Base-by-base conservation (phyloP, 2,888 invertebrate species). In the Leptopilina drosophilae region DNA sequence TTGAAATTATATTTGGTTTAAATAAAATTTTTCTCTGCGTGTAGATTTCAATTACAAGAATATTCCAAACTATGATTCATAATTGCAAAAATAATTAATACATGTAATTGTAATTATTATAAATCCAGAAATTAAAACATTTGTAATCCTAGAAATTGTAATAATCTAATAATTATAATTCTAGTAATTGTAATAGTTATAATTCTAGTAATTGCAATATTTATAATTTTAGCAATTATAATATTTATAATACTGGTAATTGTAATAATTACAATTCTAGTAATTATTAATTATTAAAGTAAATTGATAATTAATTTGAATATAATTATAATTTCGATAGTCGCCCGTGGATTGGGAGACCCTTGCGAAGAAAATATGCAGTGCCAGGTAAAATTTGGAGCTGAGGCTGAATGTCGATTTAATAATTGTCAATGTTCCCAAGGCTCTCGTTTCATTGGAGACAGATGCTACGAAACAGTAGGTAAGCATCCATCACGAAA, bases 391-490 rank as follows among this genome's bases (percentile, higher is more conserved):
- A 90, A 89, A 82, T 91, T 92, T 85, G 89, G 90, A 59, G 85
- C 87, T 42, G 87, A 89, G 80, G 90, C 92, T 64, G 88, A 90
- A 85, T 92, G 92, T 84, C 82, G 86, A 78, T 85, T 87, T 78
- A 87, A 86, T 77, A 84, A 81, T 46, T 92, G 92, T 82, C 87
- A 87, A 80, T 92, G 92, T 80, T 88, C 88, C 75, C 84, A 86
- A 67, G 89, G 89, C 26, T 88, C 92, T 20, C 91, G 89, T 82
- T 92, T 89, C 85, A 87, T 86, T 77, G 87, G 89, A 65, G 87
- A 89, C 77, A 88, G 89, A 79, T 92, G 92, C 84, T 91, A 91
- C 87, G 85, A 89, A 84, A 89, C 90, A 77, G 88, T 90, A 67
- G 89, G 92, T 92, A 86, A 86, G 84, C 49, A 12, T 49, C 42